These are phyloP conservation scores for Chroicocephalus ridibundus DNA, from an alignment of 2,113 vertebrate genomes.

Conservation along the genomic window DNA sequence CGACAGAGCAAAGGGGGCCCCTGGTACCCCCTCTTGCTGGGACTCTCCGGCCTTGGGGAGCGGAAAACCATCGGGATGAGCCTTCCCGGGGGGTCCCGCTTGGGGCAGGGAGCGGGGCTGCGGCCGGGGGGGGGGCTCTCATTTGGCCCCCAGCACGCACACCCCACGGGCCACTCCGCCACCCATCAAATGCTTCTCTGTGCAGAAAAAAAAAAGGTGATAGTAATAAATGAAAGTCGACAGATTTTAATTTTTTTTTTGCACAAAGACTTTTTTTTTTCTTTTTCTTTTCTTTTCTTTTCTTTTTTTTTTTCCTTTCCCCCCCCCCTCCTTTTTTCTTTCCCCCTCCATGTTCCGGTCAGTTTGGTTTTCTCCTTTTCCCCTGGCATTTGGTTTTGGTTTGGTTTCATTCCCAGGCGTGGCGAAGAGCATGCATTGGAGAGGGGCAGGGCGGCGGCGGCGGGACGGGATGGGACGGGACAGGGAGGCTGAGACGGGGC, in stretches of 20 bases:
- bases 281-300: neutral
- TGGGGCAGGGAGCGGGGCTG: neutral
- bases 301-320: neutral
- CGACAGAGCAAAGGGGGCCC: neutral
- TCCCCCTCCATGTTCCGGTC: neutral
- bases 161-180: fast-evolving
- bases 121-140: neutral
- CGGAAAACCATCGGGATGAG: neutral
- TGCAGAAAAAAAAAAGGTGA: slow-evolving; percentile 56
- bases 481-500: neutral
- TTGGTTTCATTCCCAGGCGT: slow-evolving; percentile 65
- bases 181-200: slow-evolving; percentile 44
- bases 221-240: slow-evolving; percentile 31
- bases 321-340: neutral
- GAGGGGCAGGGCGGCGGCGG: slow-evolving; percentile 5
- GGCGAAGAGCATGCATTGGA: slow-evolving; percentile 78
- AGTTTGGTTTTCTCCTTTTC: neutral
- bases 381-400: slow-evolving; percentile 56
- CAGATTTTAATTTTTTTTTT: slow-evolving; percentile 53
- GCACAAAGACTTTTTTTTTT: slow-evolving; percentile 40
- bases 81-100: neutral
- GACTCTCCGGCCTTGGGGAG: neutral
- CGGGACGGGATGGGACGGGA: neutral
- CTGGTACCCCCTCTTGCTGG: neutral
- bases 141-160: neutral